Percentiles rank a stretch among this genome's conserved stretches.
Conservation (phyloP, 2,113 vertebrate genomes). For the Neopipo cinnamomea region DNA sequence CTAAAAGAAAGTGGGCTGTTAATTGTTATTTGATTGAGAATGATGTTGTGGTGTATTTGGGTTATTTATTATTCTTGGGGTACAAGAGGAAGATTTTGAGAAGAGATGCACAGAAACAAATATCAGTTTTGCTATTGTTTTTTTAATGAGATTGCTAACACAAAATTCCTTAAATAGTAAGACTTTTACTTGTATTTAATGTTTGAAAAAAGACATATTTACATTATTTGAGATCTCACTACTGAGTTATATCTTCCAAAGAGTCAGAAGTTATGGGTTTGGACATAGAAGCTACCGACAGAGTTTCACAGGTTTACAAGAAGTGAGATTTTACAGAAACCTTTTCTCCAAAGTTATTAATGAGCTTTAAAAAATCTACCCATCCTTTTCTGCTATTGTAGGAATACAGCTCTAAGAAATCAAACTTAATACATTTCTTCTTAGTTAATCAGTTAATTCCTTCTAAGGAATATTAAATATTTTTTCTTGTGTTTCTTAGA, state of each 20-base stretch:
- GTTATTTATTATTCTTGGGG: neutral
- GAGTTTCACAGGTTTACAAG: neutral
- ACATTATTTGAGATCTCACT: neutral
- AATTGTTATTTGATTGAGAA: neutral
- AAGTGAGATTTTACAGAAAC: neutral
- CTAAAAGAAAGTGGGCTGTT: neutral
- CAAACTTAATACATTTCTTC: neutral
- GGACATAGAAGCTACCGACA: neutral
- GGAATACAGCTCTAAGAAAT: neutral
- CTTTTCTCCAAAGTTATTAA: neutral
- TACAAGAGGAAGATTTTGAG: neutral
- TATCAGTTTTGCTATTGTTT: neutral
- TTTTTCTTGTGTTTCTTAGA: neutral
- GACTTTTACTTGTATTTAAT: neutral
- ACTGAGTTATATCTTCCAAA: neutral
- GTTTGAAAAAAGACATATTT: neutral
- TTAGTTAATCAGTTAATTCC: no score
- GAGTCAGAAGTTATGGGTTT: neutral
- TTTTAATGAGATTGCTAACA: neutral
- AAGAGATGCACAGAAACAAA: neutral
- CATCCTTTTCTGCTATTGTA: neutral
- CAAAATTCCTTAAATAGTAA: neutral
- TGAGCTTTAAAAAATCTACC: neutral
- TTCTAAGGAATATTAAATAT: neutral
- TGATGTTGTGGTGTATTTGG: neutral